Conservation (phyloP, 2,888 invertebrate species). For the Amblyjoppa proteus region DNA sequence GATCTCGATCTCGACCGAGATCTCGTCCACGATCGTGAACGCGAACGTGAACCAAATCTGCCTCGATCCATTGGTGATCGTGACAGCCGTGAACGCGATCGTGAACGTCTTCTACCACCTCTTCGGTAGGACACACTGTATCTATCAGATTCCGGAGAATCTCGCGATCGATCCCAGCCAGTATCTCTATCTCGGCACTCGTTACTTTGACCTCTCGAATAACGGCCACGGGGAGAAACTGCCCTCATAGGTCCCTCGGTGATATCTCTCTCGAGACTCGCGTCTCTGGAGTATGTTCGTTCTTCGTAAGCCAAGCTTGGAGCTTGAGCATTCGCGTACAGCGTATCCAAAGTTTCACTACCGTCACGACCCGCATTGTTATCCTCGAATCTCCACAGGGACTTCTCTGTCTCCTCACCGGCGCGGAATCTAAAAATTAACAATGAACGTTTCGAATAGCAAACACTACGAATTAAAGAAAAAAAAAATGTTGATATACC, state of each 20-base stretch:
- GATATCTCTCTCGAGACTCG: slow-evolving; percentile 78
- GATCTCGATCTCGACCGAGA: slow-evolving; percentile 83
- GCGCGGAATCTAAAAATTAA: slow-evolving; percentile 71
- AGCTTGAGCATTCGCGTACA: slow-evolving; percentile 74
- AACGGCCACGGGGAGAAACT: slow-evolving; percentile 48
- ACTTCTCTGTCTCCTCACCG: slow-evolving; percentile 73
- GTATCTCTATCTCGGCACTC: slow-evolving; percentile 62
- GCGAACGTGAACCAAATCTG: slow-evolving; percentile 70
- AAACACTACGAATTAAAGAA: background rate
- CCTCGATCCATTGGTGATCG: slow-evolving; percentile 65
- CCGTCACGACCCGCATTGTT: slow-evolving; percentile 72
- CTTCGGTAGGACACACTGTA: slow-evolving; percentile 67
- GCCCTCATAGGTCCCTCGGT: slow-evolving; percentile 72
- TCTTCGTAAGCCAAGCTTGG: slow-evolving; percentile 76
- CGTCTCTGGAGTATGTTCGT: slow-evolving; percentile 75
- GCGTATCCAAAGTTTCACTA: slow-evolving; percentile 73
- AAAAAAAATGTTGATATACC: slow-evolving; percentile 5
- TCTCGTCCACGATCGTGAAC: slow-evolving; percentile 81
- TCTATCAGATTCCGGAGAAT: slow-evolving; percentile 76
- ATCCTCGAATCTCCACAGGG: slow-evolving; percentile 76
- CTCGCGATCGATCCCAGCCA: slow-evolving; percentile 77
- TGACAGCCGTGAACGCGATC: slow-evolving; percentile 55
- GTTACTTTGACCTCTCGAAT: slow-evolving; percentile 49
- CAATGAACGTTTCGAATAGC: background rate
- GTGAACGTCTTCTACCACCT: slow-evolving; percentile 65